Evolutionary conservation across 2,113 vertebrate genomes (phyloP), one percentile per base, ranked within the genome.

Genomic region (Oplegnathus fasciatus): DNA sequence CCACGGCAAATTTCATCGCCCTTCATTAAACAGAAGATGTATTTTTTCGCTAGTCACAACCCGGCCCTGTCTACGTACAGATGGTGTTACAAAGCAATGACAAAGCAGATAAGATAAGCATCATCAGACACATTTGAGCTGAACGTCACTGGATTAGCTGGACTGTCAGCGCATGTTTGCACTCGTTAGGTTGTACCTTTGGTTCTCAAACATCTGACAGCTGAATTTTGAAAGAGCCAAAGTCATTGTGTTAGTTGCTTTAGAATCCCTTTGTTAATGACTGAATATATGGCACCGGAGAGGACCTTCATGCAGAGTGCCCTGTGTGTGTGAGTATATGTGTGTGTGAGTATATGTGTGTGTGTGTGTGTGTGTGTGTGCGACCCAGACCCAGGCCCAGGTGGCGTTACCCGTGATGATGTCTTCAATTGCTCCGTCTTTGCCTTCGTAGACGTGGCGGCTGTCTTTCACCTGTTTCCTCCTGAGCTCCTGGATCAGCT

Each of bases 341-440:
- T 61, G 42, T 72, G 62, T 44, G 15, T 75, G 78, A 70, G 58
- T 75, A 81, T 67, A 22, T 24, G 67, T 32, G 34, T 67, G 44
- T 87, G 24, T 73, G 40, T 75, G 42, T 75, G 54, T 81, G 48
- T 57, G 77, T 34, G 71, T 50, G 55, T 68, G 52, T 28, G n/a
- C n/a, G n/a, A n/a, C n/a, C n/a, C n/a, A n/a, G n/a, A n/a, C n/a
- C n/a, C 79, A 48, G 77, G 46, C 68, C 68, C 28, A 22, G 57
- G 74, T 75, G 60, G 40, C 7, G 34, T 89, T 95, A 99, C 98
- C 98, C 24, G 97, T 99, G 94, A 99, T 99, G 84, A 99, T 99
- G 95, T 99, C 98, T 88, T 99, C 98, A 5, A 99, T 99, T 83
- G 98, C 96, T 34, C 98, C 98, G 0, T 99, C 98, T 92, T 99